Conservation (phyloP, 1,140 invertebrate genomes). For the Grapholita molesta region DNA sequence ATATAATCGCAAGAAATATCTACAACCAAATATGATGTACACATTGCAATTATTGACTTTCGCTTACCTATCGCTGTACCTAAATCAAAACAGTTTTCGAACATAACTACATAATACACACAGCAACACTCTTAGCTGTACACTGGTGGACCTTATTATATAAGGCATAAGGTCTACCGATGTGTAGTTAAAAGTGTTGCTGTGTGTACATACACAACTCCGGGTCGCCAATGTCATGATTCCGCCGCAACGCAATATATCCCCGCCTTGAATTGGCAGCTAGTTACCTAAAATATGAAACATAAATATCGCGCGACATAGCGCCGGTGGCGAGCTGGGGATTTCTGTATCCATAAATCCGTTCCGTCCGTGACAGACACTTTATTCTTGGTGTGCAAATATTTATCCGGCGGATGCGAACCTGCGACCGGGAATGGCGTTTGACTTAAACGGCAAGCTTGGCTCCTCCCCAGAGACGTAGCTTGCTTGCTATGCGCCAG, state of each 20-base stretch:
- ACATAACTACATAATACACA: too few relatives aligned
- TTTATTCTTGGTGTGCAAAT: conserved; percentile 16
- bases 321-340: background rate
- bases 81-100: too few relatives aligned
- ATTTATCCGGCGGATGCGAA: background rate
- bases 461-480: too few relatives aligned
- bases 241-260: background rate
- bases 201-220: background rate
- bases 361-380: conserved; percentile 12
- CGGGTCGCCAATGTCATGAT: background rate
- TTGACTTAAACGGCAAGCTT: background rate
- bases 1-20: too few relatives aligned
- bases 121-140: too few relatives aligned
- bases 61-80: too few relatives aligned
- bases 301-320: conserved; percentile 10
- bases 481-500: too few relatives aligned
- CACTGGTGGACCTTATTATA: too few relatives aligned
- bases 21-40: too few relatives aligned
- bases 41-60: too few relatives aligned
- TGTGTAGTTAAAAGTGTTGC: too few relatives aligned
- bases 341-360: conserved; percentile 14
- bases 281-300: conserved; percentile 18
- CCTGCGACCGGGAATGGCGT: background rate
- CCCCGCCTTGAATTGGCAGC: background rate
- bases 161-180: too few relatives aligned